Evolutionary conservation across 2,113 vertebrate genomes (phyloP).

Genomic region (Cheilinus undulatus): DNA sequence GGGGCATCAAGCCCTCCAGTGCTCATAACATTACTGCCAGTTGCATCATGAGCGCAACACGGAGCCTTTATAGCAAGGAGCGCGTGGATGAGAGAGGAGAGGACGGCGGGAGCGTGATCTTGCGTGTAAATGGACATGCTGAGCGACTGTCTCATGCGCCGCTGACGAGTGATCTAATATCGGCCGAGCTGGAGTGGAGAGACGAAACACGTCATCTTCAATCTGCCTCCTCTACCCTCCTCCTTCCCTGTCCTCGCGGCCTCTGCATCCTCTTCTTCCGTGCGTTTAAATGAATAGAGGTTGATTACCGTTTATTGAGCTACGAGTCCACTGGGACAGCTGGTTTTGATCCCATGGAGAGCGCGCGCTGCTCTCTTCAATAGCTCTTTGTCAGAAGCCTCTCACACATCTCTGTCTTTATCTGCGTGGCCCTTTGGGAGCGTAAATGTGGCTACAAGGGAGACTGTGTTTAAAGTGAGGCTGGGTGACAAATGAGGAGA

Average conservation of each 20-base stretch:
- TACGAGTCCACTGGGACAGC: constrained; percentile 39
- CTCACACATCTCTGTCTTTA: constrained; percentile 24
- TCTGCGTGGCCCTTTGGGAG: constrained; percentile 16
- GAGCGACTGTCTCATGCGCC: constrained; percentile 52
- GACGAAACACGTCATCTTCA: constrained; percentile 25
- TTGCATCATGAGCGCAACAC: constrained; percentile 78
- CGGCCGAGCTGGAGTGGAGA: constrained; percentile 3
- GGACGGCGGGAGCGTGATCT: constrained; percentile 33
- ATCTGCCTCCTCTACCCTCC: background rate
- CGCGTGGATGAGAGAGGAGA: constrained; percentile 14
- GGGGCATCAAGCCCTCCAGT: constrained; percentile 40
- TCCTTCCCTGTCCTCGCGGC: background rate
- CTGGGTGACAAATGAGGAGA: background rate
- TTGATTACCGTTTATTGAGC: constrained; percentile 62
- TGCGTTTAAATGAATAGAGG: constrained; percentile 43
- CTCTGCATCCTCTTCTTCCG: background rate
- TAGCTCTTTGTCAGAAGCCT: constrained; percentile 13
- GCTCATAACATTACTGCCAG: constrained; percentile 69
- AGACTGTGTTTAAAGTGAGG: constrained; percentile 16
- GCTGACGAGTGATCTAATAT: constrained; percentile 42
- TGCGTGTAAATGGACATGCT: constrained; percentile 56
- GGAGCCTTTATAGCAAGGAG: constrained; percentile 38
- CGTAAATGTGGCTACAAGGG: background rate
- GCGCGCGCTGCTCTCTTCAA: constrained; percentile 18
- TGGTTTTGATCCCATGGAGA: constrained; percentile 51